Percentiles rank a stretch among this genome's conserved stretches.
Conservation (phyloP, 30 jellyfish, hydroid and myxozoan species). For the Catostylus mosaicus region DNA sequence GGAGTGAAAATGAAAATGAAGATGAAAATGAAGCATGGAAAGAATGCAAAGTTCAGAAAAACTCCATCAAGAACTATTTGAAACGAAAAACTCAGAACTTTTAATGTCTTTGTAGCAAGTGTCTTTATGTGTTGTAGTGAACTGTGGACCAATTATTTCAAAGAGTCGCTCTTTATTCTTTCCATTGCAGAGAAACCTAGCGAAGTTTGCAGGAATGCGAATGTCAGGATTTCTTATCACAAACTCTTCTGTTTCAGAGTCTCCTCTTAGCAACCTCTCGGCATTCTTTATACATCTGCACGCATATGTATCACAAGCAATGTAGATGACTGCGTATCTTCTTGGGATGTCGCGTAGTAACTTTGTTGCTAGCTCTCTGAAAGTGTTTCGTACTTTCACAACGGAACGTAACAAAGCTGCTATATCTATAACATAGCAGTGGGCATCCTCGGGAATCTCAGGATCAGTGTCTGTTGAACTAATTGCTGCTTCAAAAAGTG, state of each 20-base stretch:
- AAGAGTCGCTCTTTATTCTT: constrained; percentile 40
- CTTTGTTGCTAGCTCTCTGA: constrained; percentile 29
- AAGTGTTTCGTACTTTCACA: constrained; percentile 17
- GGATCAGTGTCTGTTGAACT: not conserved
- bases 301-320: constrained; percentile 33
- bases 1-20: too few relatives aligned
- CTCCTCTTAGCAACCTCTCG: constrained; percentile 19
- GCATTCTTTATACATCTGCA: constrained; percentile 19
- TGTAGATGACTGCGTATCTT: not conserved
- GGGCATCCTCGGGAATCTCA: constrained; percentile 14
- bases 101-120: too few relatives aligned
- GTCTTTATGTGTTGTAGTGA: too few relatives aligned
- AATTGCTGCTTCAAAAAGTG: constrained; percentile 34
- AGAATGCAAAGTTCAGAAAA: too few relatives aligned
- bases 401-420: constrained; percentile 14
- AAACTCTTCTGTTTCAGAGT: constrained; percentile 8
- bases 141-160: constrained; percentile 35
- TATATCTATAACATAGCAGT: constrained; percentile 13
- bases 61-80: too few relatives aligned
- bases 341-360: not conserved
- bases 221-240: constrained; percentile 14
- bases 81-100: too few relatives aligned
- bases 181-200: constrained; percentile 22
- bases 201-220: constrained; percentile 34
- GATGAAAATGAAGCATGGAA: too few relatives aligned